Conservation (phyloP, 2,797 vertebrate species). For the Tamandua tetradactyla region DNA sequence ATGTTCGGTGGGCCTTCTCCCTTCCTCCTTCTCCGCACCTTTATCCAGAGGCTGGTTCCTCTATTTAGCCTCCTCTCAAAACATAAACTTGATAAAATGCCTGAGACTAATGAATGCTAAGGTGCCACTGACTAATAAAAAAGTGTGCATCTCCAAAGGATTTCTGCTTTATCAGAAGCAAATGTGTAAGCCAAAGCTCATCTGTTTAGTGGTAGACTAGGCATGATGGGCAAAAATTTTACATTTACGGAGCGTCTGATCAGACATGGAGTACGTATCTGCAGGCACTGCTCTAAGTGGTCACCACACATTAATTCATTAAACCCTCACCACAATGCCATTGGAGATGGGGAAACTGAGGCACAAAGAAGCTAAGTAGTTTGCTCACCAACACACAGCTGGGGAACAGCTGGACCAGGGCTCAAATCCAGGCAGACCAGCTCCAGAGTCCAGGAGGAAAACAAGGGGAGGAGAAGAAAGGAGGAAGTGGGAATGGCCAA, state of each 20-base stretch:
- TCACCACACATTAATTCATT: accelerated
- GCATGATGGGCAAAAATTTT: not conserved
- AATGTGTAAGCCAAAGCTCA: not conserved
- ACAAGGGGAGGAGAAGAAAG: not conserved
- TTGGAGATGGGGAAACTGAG: not conserved
- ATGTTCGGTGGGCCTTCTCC: not conserved
- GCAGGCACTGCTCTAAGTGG: not conserved
- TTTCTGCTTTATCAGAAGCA: not conserved
- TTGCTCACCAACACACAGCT: not conserved
- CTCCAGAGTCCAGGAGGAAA: not conserved
- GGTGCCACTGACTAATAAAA: not conserved
- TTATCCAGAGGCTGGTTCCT: not conserved
- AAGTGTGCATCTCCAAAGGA: not conserved
- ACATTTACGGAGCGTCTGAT: not conserved
- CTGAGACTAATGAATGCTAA: not conserved
- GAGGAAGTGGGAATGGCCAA: not conserved
- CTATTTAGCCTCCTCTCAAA: not conserved
- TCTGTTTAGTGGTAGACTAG: not conserved
- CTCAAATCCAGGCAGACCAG: not conserved
- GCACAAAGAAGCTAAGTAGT: not conserved
- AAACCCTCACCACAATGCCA: not conserved
- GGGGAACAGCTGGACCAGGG: not conserved
- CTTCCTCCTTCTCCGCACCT: not conserved
- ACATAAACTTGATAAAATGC: not conserved
- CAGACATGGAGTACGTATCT: too few relatives aligned